Base-by-base conservation (phyloP, 2,888 invertebrate genomes). In the Cyrtodaria siliqua region DNA sequence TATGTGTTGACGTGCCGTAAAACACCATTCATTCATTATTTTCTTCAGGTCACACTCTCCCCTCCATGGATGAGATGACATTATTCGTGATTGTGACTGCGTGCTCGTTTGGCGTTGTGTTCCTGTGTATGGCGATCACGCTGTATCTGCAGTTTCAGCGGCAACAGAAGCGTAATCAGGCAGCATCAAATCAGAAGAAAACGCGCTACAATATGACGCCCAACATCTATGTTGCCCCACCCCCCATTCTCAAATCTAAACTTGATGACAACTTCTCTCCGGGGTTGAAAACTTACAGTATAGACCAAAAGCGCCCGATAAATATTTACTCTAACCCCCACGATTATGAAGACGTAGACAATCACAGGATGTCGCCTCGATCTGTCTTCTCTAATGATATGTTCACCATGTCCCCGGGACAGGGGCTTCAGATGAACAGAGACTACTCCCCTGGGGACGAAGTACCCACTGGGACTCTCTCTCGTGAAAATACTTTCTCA, bases 61-160 rank as follows among this genome's bases (percentile, higher is more conserved):
- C 90, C 2, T 79, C 87, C 8, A 86, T 90, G 72, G 87, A 90
- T 61, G 87, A 88, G 73, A 89, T 90, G 88, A 89, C 87, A 33
- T 81, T 88, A 67, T 88, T 90, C 49, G 73, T 90, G 12, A 89
- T 90, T 55, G 89, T 90, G 50, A 86, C 87, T 3, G 84, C 88
- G n/a, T 89, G 90, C 59, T 86, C 88, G 0, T 90, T 89, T 66
- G 90, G 87, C 20, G 85, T 89, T 27, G 86, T 90, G 23, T 90
- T 90, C 81, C 83, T 89, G 24, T 86, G 85, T 50, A 83, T 89
- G 84, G 88, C 88, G 18, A 84, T 90, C 74, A 88, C 88, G 52
- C 76, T 90, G 74, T 89, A 87, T 78, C 79, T 87, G 14, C 88
- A 88, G 64, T 88, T 86, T 68, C 85, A 88, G 57, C 80, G 86